Conservation (phyloP, 2,797 vertebrate genomes). For the Thaleichthys pacificus region DNA sequence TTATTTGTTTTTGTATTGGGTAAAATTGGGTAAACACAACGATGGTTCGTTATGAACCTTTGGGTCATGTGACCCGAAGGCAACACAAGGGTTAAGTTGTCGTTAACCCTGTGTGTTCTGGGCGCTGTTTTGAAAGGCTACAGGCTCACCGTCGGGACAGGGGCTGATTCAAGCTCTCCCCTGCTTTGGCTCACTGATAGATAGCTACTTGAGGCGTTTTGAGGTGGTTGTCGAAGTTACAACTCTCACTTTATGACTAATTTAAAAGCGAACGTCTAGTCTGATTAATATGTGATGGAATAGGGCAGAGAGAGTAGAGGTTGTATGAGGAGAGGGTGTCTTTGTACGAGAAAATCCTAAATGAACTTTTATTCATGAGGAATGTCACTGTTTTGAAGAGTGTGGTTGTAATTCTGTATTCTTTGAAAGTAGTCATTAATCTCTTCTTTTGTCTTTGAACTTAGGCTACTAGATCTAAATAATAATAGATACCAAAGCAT, state of each 20-base stretch:
- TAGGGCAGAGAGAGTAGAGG: no score
- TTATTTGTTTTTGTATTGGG: no score
- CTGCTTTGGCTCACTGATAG: neutral
- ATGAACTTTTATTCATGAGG: neutral
- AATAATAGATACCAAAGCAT: conserved; percentile 18
- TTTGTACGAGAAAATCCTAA: no score
- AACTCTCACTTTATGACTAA: neutral
- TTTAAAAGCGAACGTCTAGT: neutral
- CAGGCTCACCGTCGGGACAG: neutral
- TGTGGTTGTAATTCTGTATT: neutral
- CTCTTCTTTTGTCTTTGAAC: neutral
- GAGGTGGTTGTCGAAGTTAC: neutral
- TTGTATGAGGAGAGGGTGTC: no score
- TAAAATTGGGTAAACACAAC: no score
- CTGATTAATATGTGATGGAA: no score
- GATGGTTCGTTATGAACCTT: no score
- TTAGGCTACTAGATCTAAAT: conserved; percentile 19
- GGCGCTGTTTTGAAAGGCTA: neutral
- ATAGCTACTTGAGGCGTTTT: neutral
- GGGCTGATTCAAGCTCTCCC: no score
- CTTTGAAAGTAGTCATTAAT: conserved; percentile 1
- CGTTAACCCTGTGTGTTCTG: conserved; percentile 30
- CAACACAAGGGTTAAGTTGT: no score
- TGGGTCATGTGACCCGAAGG: no score
- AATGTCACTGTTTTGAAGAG: neutral